These are phyloP conservation scores for Melanostigma gelatinosum DNA, from an alignment of 2,113 vertebrate species.

Conservation along the genomic window DNA sequence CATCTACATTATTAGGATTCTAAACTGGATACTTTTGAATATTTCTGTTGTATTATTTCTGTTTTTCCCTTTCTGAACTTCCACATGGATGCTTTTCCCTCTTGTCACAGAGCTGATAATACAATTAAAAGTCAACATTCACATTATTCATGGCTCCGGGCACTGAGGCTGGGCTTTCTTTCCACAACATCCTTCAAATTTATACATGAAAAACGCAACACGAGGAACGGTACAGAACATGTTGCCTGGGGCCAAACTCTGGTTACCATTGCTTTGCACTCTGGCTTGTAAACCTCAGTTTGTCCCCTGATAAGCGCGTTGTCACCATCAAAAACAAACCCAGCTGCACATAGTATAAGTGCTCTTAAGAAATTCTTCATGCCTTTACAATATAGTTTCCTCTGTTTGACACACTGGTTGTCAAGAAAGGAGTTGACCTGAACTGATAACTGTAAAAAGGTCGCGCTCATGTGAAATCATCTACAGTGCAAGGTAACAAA, in stretches of 20 bases:
- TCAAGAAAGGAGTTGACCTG: not conserved
- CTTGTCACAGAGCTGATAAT: not conserved
- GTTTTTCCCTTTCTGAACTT: not conserved
- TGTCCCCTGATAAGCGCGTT: not conserved
- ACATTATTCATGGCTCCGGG: conserved; percentile 8
- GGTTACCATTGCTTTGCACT: not conserved
- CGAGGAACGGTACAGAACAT: not conserved
- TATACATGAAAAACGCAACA: conserved; percentile 28
- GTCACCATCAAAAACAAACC: not conserved
- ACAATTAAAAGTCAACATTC: conserved; percentile 12
- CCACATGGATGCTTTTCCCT: not conserved
- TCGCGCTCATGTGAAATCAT: not conserved
- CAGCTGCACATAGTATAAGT: too few species aligned
- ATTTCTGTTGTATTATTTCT: not conserved
- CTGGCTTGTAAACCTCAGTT: conserved; percentile 4
- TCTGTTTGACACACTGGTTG: not conserved
- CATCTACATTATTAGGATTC: not conserved
- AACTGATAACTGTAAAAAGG: not conserved
- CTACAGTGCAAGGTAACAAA: not conserved
- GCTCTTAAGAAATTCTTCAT: not conserved
- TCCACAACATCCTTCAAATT: conserved; percentile 15
- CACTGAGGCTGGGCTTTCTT: not conserved
- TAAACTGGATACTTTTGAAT: not conserved
- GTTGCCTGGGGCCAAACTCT: conserved; percentile 24
- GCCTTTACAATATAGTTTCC: not conserved